These are phyloP conservation scores for Celastrina argiolus DNA, from an alignment of 2,888 invertebrate genomes.

Conservation along the genomic window DNA sequence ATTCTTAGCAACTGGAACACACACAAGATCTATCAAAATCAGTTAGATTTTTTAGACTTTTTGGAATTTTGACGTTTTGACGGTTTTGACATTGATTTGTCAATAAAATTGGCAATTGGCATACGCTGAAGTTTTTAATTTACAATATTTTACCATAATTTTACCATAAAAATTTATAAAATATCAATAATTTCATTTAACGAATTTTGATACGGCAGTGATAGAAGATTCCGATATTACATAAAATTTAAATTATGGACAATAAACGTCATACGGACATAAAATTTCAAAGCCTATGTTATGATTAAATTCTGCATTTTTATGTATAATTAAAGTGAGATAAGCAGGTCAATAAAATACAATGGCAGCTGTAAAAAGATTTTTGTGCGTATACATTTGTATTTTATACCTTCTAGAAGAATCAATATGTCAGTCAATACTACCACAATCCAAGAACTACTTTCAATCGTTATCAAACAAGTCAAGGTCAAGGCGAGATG, in stretches of 20 bases:
- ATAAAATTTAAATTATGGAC: neutral
- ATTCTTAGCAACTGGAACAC: too few relatives aligned
- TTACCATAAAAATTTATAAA: too few relatives aligned
- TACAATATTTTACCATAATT: too few relatives aligned
- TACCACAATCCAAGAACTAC: neutral
- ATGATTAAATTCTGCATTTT: neutral
- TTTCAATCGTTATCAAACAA: conserved; percentile 20
- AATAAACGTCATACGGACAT: neutral
- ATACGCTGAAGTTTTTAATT: too few relatives aligned
- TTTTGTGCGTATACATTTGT: conserved; percentile 24
- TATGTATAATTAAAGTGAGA: neutral
- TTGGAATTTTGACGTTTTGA: too few relatives aligned
- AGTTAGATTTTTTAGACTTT: too few relatives aligned
- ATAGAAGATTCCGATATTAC: neutral
- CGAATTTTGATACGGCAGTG: neutral
- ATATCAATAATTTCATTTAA: neutral
- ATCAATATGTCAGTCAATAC: neutral
- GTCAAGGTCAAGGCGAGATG: conserved; percentile 55
- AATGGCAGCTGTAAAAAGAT: conserved; percentile 29
- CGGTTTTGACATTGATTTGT: too few relatives aligned
- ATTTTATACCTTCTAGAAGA: conserved; percentile 11
- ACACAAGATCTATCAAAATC: too few relatives aligned
- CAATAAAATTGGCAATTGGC: too few relatives aligned
- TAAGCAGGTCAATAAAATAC: neutral
- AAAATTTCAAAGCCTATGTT: neutral